Conservation (phyloP, 2,888 invertebrate genomes). For the Drosophila koepferae region DNA sequence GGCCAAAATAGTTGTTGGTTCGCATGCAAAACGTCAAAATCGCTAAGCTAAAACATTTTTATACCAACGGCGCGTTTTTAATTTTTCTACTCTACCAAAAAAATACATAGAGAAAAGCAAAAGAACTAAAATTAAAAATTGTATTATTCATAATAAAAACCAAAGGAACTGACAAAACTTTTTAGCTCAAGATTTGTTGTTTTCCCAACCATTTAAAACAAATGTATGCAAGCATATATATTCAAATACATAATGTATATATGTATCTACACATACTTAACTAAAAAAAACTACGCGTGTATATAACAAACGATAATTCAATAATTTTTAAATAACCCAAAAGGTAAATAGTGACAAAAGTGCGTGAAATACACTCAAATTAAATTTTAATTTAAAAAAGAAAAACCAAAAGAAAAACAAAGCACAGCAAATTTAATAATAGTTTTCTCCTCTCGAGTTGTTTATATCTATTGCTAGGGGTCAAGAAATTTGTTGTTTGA, state of each 20-base stretch:
- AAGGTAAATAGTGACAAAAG: constrained; percentile 52
- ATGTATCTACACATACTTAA: constrained; percentile 42
- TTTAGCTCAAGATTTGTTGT: constrained; percentile 45
- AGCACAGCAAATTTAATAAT: not conserved
- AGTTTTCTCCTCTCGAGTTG: constrained; percentile 9
- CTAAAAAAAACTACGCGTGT: constrained; percentile 60
- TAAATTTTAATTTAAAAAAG: constrained; percentile 14
- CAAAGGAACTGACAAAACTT: constrained; percentile 42
- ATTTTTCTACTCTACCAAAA: constrained; percentile 73
- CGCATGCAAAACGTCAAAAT: constrained; percentile 84
- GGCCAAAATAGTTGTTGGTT: constrained; percentile 84
- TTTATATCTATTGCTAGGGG: constrained; percentile 3
- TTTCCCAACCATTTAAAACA: constrained; percentile 34
- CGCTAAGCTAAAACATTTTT: constrained; percentile 82
- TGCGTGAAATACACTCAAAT: constrained; percentile 42
- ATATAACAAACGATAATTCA: constrained; percentile 68
- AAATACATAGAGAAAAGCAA: constrained; percentile 54
- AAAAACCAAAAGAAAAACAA: not conserved
- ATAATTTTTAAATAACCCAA: constrained; percentile 70
- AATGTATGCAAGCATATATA: constrained; percentile 40
- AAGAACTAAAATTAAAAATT: constrained; percentile 28
- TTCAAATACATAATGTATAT: constrained; percentile 15
- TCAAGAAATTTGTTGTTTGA: constrained; percentile 19
- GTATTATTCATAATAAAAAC: constrained; percentile 4
- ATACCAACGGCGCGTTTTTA: constrained; percentile 83